Evolutionary conservation across 1,140 invertebrate genomes (phyloP), one percentile per base, ranked within the genome.

Genomic region (Scylla paramamosain): DNA sequence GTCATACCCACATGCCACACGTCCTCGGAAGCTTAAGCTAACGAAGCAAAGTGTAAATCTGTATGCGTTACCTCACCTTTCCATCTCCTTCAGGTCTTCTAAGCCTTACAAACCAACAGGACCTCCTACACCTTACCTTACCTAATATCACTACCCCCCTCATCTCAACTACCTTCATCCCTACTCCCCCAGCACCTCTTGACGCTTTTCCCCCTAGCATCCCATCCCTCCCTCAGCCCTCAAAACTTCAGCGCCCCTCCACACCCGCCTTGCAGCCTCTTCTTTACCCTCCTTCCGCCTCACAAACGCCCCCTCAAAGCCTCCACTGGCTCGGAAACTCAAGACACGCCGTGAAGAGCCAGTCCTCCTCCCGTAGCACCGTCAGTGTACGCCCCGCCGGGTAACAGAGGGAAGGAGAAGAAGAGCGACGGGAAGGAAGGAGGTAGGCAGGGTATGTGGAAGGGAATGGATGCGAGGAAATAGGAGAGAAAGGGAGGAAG

Each of bases 301-400:
- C 20, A 77, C 20, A 77, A n/a, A 77, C 67, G 20, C 67, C 20
- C 67, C 67, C 25, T n/a, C n/a, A 77, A 77, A 77, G 67, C 67
- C 67, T 25, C n/a, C 67, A 77, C 67, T 77, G 67, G 67, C 67
- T n/a, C 67, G 67, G 67, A 77, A 77, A 77, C 67, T 77, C 67
- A 77, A 77, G 67, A 25, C 20, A n/a, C n/a, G 67, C 67, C 20
- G 20, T 77, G 20, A 77, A 77, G 67, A 77, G 52, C 52, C 52
- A 12, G 16, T 8, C 67, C 67, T 77, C 67, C 67, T 88, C 45
- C 67, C 67, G 67, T 20, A n/a, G 67, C 67, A n/a, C 67, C 67
- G 67, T 77, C 67, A 77, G 67, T 77, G n/a, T 77, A 77, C 28
- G 83, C 83, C 28, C 28, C 28, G 83, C 32, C 83, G 45, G 31